Percentiles rank a stretch among this genome's conserved stretches.
Evolutionary conservation across 2,888 invertebrate species (phyloP).

Genomic region (Eristalis arbustorum): DNA sequence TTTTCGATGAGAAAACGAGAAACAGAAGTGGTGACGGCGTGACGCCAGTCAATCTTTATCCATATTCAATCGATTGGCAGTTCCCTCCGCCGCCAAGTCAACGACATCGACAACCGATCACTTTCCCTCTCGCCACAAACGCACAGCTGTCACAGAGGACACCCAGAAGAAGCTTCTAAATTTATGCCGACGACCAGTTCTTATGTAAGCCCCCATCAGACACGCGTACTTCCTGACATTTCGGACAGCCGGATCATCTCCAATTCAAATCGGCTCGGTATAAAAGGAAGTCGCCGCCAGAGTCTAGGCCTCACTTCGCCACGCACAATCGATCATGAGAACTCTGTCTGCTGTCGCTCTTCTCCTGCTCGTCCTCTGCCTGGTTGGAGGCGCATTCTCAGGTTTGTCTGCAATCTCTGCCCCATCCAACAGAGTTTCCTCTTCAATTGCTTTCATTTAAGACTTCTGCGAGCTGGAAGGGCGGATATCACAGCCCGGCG

Average conservation of each 20-base stretch:
- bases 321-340: background rate
- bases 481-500: background rate
- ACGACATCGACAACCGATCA: background rate
- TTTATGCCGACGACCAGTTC: background rate
- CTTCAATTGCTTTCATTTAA: background rate
- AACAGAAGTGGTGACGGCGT: background rate
- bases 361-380: background rate
- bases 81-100: too few species aligned
- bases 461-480: slow-evolving; percentile 14
- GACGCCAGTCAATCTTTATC: background rate
- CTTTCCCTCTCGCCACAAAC: background rate
- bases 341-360: background rate
- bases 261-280: slow-evolving; percentile 11
- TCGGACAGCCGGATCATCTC: background rate
- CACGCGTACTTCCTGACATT: background rate
- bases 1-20: background rate
- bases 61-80: background rate
- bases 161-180: background rate
- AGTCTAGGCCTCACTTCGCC: slow-evolving; percentile 6
- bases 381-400: background rate
- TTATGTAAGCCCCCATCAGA: background rate
- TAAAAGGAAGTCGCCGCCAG: slow-evolving; percentile 3
- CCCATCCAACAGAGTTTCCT: too few species aligned
- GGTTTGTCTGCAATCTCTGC: background rate
- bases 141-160: too few species aligned